These are phyloP conservation scores for Agonopterix arenella DNA, from an alignment of 2,888 invertebrate species.

Conservation along the genomic window DNA sequence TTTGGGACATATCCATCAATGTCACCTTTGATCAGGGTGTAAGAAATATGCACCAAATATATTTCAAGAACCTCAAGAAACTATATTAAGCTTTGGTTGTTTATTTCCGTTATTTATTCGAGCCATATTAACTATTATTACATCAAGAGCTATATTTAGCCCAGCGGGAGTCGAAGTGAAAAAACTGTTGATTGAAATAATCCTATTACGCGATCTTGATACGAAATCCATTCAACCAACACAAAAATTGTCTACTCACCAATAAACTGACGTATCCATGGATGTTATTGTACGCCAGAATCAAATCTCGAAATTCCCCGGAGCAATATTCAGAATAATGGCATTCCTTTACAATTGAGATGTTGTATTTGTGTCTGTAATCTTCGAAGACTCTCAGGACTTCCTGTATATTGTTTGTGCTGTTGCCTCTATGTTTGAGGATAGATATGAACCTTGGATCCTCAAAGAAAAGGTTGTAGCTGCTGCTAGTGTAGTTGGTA, in stretches of 20 bases:
- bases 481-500: slow-evolving; percentile 23
- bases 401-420: slow-evolving; percentile 45
- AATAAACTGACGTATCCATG: slow-evolving; percentile 91
- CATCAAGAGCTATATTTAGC: too few relatives aligned
- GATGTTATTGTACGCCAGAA: slow-evolving; percentile 80
- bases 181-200: too few relatives aligned
- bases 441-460: slow-evolving; percentile 51
- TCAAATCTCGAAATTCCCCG: slow-evolving; percentile 76
- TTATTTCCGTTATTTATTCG: too few relatives aligned
- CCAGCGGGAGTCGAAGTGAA: too few relatives aligned
- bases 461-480: slow-evolving; percentile 44
- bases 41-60: too few relatives aligned
- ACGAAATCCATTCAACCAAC: too few relatives aligned
- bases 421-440: slow-evolving; percentile 46
- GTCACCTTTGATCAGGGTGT: too few relatives aligned
- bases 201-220: too few relatives aligned
- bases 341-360: slow-evolving; percentile 57
- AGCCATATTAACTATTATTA: too few relatives aligned
- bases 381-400: slow-evolving; percentile 53
- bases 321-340: slow-evolving; percentile 73
- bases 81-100: too few relatives aligned
- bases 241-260: slow-evolving; percentile 65
- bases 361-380: slow-evolving; percentile 53
- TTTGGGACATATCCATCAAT: too few relatives aligned
- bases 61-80: too few relatives aligned